Evolutionary conservation across 2,888 invertebrate genomes (phyloP).

Genomic region (Caenorhabditis sp.): DNA sequence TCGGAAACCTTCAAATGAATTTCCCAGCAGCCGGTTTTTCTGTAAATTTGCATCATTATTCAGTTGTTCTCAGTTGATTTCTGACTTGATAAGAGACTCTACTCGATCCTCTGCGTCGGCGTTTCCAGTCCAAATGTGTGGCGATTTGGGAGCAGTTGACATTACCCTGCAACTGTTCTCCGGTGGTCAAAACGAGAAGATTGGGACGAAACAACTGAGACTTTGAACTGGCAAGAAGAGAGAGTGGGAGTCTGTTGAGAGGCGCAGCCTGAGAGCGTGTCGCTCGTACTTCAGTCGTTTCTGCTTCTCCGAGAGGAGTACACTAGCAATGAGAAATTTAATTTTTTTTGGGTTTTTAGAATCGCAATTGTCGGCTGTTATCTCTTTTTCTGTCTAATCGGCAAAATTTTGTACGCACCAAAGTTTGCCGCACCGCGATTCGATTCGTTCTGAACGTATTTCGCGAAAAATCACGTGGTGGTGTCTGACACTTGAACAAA

Average conservation of each 20-base stretch:
- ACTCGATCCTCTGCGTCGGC: constrained; percentile 72
- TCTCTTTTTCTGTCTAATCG: constrained; percentile 27
- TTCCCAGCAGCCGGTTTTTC: constrained; percentile 74
- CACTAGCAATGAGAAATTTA: constrained; percentile 18
- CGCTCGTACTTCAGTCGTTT: constrained; percentile 4
- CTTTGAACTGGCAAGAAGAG: background rate
- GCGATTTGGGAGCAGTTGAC: constrained; percentile 43
- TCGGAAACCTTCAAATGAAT: constrained; percentile 70
- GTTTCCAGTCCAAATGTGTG: constrained; percentile 63
- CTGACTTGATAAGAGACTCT: constrained; percentile 66
- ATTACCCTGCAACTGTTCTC: constrained; percentile 34
- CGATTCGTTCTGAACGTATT: constrained; percentile 20
- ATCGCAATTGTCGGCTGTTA: background rate
- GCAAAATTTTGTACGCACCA: constrained; percentile 26
- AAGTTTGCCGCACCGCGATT: constrained; percentile 20
- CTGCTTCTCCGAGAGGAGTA: constrained; percentile 47
- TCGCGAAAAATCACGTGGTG: constrained; percentile 16
- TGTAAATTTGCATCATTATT: constrained; percentile 35
- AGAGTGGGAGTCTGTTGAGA: constrained; percentile 11
- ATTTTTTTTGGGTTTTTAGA: background rate
- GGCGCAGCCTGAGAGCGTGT: constrained; percentile 12
- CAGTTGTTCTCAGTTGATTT: background rate
- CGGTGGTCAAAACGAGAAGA: background rate
- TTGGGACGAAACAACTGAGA: constrained; percentile 7
- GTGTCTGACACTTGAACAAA: too few relatives aligned